Evolutionary conservation across 1,140 invertebrate species (phyloP).

Genomic region (Drosophila suzukii): DNA sequence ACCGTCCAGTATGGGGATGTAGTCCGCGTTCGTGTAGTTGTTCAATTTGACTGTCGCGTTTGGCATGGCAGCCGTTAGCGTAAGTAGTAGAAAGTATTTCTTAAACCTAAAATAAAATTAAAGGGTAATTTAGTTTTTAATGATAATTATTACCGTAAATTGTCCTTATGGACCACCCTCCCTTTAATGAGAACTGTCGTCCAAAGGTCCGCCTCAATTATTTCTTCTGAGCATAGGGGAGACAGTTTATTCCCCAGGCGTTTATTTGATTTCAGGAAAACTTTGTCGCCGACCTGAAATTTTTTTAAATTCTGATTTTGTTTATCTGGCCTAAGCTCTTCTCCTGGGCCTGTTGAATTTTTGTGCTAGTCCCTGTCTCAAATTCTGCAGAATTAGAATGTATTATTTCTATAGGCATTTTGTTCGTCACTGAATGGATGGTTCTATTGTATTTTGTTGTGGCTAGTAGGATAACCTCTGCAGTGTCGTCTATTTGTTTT

Average conservation of each 20-base stretch:
- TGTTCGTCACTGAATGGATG: not conserved
- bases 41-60: not conserved
- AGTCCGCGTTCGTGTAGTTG: too few relatives aligned
- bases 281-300: not conserved
- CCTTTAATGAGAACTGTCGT: not conserved
- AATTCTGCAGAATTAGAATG: too few relatives aligned
- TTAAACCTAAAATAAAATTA: not conserved
- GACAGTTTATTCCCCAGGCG: not conserved
- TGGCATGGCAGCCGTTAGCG: not conserved
- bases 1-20: not conserved
- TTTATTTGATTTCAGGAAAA: constrained; percentile 2
- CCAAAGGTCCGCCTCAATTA: constrained; percentile 3
- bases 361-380: too few relatives aligned
- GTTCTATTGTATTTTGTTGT: not conserved
- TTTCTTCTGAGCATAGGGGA: not conserved
- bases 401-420: too few relatives aligned
- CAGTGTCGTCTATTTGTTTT: not conserved
- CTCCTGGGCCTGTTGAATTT: too few relatives aligned
- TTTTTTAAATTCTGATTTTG: not conserved
- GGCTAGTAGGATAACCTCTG: too few relatives aligned
- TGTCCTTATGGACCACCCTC: not conserved
- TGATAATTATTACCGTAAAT: too few relatives aligned
- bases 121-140: not conserved
- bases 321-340: too few relatives aligned
- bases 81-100: not conserved